A percentile compares a stretch with the other conserved stretches of the same genome.
Evolutionary conservation across 2,113 vertebrate genomes (phyloP).

Genomic region (Phoenicopterus ruber): DNA sequence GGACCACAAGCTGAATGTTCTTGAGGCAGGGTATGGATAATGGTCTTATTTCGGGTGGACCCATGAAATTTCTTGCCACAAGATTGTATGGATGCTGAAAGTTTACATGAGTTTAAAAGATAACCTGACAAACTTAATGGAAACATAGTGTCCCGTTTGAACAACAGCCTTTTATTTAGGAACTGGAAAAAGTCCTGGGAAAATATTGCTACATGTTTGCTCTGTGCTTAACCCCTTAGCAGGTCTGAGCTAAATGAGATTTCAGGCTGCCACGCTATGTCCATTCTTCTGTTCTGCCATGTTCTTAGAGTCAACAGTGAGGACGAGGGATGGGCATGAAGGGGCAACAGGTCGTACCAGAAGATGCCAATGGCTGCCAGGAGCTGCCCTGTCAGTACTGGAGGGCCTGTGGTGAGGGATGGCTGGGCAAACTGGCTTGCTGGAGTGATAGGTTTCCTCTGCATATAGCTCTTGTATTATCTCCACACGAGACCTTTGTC

Average conservation of each 20-base stretch:
- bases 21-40: not conserved
- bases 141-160: not conserved
- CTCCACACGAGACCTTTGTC: not conserved
- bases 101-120: not conserved
- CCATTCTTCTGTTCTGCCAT: not conserved
- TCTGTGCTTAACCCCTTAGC: not conserved
- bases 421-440: not conserved
- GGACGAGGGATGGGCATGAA: not conserved
- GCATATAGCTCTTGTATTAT: not conserved
- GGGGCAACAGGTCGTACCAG: not conserved
- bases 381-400: not conserved
- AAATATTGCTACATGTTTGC: not conserved
- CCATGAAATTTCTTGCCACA: not conserved
- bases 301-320: not conserved
- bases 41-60: not conserved
- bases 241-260: not conserved
- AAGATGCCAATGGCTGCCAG: not conserved
- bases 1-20: not conserved
- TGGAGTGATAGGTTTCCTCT: not conserved
- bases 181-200: not conserved
- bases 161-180: not conserved
- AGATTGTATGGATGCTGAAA: not conserved
- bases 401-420: not conserved
- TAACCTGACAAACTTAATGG: not conserved
- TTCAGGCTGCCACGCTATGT: not conserved